Evolutionary conservation across 1,140 invertebrate genomes (phyloP), one percentile per base, ranked within the genome.

Genomic region (Trachelipus rathkii): DNA sequence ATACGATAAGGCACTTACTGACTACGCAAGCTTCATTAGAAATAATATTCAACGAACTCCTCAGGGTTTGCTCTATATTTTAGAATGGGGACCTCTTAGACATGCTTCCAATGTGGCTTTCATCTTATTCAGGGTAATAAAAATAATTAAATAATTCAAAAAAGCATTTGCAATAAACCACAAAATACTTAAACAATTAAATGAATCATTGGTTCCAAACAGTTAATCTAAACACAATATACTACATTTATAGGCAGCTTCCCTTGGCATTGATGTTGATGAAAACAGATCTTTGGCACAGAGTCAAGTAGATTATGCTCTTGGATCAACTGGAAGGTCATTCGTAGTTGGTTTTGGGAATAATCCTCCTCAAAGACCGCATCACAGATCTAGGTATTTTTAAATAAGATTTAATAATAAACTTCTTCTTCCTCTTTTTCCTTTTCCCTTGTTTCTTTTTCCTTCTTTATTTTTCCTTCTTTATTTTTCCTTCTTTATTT

Each of bases 281-380:
- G 74, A 83, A 0, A 75, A 84, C 44, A 45, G 73, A 8, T 88
- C 89, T 82, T 89, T 90, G 83, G 89, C 89, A 8, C 85, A 86
- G 79, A 82, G 87, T 78, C 90, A 91, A 83, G 88, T 91, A 68
- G 83, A 88, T 79, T 91, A 91, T 82, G 88, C 89, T 75, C 84
- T 91, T 0, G 90, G 90, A 0, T 86, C 88, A 74, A 83, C 84
- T 77, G 89, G 89, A 7, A 85, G 87, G 71, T 90, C 89, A 82
- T 91, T 85, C 81, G 88, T 91, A 0, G 87, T 91, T 23, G 90
- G 90, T 11, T 90, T 87, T 82, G 90, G 89, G 1, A 82, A 84
- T 53, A 88, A 89, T 44, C 43, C 68, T 0, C 75, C 75, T 13
- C 83, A 21, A 24, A 10, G 72, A 15, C 78, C 78, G n/a, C 78